Evolutionary conservation across 2,797 vertebrate species (phyloP).

Genomic region (Menidia menidia): DNA sequence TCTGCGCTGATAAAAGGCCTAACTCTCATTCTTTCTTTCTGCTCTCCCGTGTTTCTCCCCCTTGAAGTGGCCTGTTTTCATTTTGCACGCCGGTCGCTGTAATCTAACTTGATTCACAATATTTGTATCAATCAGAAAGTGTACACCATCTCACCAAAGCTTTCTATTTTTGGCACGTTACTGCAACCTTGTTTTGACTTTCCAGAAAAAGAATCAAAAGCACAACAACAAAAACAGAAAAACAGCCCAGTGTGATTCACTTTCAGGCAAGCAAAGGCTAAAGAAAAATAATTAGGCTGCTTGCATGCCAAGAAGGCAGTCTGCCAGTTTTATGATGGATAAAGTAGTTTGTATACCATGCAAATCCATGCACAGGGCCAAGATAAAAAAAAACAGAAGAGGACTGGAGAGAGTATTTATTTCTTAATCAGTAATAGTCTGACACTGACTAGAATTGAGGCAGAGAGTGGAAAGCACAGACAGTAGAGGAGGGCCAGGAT

Average conservation of each 20-base stretch:
- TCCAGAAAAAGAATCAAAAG: constrained; percentile 5
- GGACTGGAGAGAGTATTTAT: not conserved
- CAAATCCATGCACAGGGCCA: not conserved
- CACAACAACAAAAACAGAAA: not conserved
- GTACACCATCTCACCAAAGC: not conserved
- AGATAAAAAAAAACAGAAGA: not conserved
- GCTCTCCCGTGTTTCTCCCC: not conserved
- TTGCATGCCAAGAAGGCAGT: not conserved
- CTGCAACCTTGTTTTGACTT: not conserved
- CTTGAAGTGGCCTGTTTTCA: not conserved
- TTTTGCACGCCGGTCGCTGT: not conserved
- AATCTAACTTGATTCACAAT: not conserved
- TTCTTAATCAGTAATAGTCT: not conserved
- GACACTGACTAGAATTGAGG: not conserved
- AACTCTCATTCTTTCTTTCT: not conserved
- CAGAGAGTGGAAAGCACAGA: not conserved
- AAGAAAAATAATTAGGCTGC: not conserved
- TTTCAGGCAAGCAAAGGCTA: not conserved
- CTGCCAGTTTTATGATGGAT: not conserved
- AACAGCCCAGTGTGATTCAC: not conserved
- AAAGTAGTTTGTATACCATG: not conserved
- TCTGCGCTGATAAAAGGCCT: not conserved
- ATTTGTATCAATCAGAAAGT: not conserved
- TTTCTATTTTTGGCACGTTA: not conserved
- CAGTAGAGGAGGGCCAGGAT: not conserved